phyloP scores from a whole-genome alignment of 2,888 invertebrate species.

The Stenodema calcarata region DNA sequence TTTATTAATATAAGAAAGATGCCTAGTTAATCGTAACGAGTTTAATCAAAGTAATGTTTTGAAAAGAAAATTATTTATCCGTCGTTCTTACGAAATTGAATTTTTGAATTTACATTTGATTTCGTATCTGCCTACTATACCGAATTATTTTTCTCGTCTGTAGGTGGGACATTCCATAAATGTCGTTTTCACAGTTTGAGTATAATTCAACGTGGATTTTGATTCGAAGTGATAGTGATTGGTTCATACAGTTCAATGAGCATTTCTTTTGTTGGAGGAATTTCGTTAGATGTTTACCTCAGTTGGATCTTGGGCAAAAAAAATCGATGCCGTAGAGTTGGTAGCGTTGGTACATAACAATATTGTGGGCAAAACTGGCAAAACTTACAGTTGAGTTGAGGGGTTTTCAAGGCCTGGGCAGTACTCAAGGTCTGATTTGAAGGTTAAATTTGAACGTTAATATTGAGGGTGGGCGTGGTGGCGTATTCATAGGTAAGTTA shows the following conservation, averaged over 20 bases:
- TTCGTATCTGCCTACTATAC: background rate
- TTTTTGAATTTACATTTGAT: background rate
- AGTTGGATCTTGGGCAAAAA: too few species aligned
- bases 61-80: background rate
- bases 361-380: too few species aligned
- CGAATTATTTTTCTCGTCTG: background rate
- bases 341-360: too few species aligned
- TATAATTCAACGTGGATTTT: background rate
- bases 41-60: background rate
- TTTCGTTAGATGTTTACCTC: too few species aligned
- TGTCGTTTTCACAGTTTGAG: background rate
- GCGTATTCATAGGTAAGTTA: too few species aligned
- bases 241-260: background rate
- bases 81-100: background rate
- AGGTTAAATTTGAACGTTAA: too few species aligned
- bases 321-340: too few species aligned
- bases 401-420: too few species aligned
- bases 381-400: too few species aligned
- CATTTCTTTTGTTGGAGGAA: too few species aligned
- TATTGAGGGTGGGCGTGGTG: too few species aligned
- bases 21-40: background rate
- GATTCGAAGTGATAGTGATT: background rate
- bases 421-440: too few species aligned
- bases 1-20: constrained; percentile 22
- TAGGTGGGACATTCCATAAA: constrained; percentile 38